Base-by-base conservation (phyloP, 2,113 vertebrate species). In the Ochotona curzoniae region DNA sequence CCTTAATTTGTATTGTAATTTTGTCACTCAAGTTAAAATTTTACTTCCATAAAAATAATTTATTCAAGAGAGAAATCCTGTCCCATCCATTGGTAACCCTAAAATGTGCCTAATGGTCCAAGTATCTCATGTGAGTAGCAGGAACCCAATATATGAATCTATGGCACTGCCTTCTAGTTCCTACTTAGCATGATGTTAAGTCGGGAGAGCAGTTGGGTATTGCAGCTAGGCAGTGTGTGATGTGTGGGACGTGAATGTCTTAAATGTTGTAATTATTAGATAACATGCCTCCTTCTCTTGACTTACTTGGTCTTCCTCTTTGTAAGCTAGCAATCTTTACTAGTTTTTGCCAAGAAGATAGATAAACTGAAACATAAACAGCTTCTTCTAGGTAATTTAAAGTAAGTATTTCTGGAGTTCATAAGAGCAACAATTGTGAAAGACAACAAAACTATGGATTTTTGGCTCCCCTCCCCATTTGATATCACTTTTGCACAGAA, bases 321-420 rank as follows among this genome's bases (percentile, higher is more conserved):
- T 76, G 54, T 47, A 81, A 89, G 28, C 2, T 3, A 84, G 90
- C 87, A 84, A 9, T 23, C n/a, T 70, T 84, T 90, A 30, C 11
- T 64, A 26, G 47, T 70, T 75, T 74, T 81, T 60, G 25, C 63
- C 30, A 69, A 91, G 54, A 89, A 67, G 57, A 87, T 93, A 74
- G 35, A 93, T 85, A n/a, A 96, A 80, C n/a, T 10, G 21, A 17
- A 92, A 86, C 25, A 21, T 57, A 35, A 32, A 76, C 54, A 18
- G 70, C 49, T 57, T 92, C 35, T 71, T 93, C 74, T n/a, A 71
- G 64, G 21, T 9, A 70, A 3, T 11, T 64, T 13, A 23, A 64
- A 70, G 78, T 28, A 30, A 82, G 1, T 87, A 54, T 47, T 8
- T 88, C 2, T 51, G 26, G 70, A 75, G 21, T 49, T 44, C 32